Evolutionary conservation across 2,797 vertebrate species (phyloP).

Genomic region (Rhyacichthys aspro): DNA sequence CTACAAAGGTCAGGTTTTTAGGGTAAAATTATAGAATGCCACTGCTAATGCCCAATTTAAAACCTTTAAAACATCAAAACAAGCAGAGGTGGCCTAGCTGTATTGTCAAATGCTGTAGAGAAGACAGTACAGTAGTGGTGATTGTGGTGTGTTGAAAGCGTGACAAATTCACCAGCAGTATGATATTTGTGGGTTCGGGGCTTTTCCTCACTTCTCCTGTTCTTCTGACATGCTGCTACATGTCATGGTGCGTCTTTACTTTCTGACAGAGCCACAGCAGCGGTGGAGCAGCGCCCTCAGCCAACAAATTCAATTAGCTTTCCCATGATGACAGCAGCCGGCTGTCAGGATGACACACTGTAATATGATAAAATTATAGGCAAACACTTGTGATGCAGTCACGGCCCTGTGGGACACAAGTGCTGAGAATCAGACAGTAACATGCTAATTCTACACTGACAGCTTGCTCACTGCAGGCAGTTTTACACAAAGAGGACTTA

Average conservation of each 20-base stretch:
- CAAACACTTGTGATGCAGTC: constrained; percentile 61
- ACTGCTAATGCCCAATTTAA: constrained; percentile 44
- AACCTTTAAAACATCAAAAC: constrained; percentile 26
- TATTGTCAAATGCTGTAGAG: constrained; percentile 18
- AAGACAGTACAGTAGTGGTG: constrained; percentile 59
- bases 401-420: constrained; percentile 41
- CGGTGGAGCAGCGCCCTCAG: constrained; percentile 46
- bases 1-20: constrained; percentile 50
- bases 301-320: constrained; percentile 75
- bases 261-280: constrained; percentile 58
- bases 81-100: constrained; percentile 16
- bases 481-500: background rate
- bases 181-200: constrained; percentile 58
- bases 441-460: constrained; percentile 61
- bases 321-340: constrained; percentile 59
- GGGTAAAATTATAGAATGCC: constrained; percentile 54
- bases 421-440: constrained; percentile 55
- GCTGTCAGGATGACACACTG: constrained; percentile 54
- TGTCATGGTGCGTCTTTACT: constrained; percentile 57
- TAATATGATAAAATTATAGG: constrained; percentile 72
- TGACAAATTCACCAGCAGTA: constrained; percentile 74
- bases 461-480: constrained; percentile 26
- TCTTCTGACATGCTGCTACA: constrained; percentile 56
- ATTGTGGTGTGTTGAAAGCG: constrained; percentile 62
- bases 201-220: constrained; percentile 45